phyloP scores from a whole-genome alignment of 2,113 vertebrate genomes.

The Nettapus auritus region DNA sequence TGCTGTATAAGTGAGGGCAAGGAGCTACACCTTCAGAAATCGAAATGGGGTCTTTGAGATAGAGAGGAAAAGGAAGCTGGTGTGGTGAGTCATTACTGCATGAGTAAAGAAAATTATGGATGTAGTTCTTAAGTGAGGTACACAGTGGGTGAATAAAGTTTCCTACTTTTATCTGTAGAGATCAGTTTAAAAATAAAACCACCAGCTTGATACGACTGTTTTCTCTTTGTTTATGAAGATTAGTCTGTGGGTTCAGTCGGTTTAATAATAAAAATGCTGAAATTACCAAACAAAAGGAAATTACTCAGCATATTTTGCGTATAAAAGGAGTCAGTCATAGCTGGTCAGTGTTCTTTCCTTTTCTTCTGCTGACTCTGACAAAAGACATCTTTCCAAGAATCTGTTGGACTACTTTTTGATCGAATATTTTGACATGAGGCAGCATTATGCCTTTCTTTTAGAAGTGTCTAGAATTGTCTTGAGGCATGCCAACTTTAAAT shows the following conservation, averaged over 20 bases:
- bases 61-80: not conserved
- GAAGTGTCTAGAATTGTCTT: slow-evolving; percentile 15
- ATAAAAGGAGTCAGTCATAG: not conserved
- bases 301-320: slow-evolving; percentile 40
- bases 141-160: not conserved
- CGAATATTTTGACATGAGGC: slow-evolving; percentile 22
- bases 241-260: not conserved
- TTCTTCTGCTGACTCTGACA: slow-evolving; percentile 38
- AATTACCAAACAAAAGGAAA: slow-evolving; percentile 47
- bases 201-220: not conserved
- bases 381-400: slow-evolving; percentile 35
- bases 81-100: not conserved
- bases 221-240: not conserved
- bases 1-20: not conserved
- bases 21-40: not conserved
- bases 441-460: not conserved
- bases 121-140: not conserved
- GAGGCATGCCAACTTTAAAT: not conserved
- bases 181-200: not conserved
- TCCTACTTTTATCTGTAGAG: not conserved
- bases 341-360: slow-evolving; percentile 39
- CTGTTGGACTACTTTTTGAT: not conserved
- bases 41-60: not conserved
- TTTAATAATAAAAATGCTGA: slow-evolving; percentile 61
- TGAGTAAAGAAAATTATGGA: not conserved